A percentile compares a stretch with the other conserved stretches of the same genome.
phyloP scores from a whole-genome alignment of 2,888 invertebrate species.

The Artemia sinica region DNA sequence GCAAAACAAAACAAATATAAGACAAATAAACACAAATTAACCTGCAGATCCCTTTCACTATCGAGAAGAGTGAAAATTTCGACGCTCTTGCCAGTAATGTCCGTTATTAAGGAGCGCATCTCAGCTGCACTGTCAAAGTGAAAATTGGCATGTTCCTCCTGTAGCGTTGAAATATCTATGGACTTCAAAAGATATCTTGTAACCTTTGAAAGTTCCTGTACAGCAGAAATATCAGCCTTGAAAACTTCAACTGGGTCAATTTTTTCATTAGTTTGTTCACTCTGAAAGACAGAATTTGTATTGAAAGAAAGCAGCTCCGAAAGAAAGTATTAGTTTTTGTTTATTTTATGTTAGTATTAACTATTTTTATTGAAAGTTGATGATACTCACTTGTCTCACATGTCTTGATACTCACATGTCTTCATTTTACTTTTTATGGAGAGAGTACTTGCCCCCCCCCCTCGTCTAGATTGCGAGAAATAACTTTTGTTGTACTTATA shows the following conservation, averaged over 20 bases:
- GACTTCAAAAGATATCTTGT: not conserved
- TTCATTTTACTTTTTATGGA: no score
- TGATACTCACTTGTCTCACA: no score
- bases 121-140: not conserved
- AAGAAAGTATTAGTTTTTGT: no score
- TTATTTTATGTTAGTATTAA: no score
- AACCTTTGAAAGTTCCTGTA: not conserved
- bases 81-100: not conserved
- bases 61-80: not conserved
- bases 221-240: slow-evolving; percentile 2
- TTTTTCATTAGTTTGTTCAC: not conserved
- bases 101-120: not conserved
- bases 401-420: no score
- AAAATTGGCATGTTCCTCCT: not conserved
- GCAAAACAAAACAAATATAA: no score
- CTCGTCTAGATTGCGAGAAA: no score
- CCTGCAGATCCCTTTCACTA: not conserved
- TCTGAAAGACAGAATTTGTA: not conserved
- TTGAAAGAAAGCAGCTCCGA: no score
- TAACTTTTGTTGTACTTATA: no score
- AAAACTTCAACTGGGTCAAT: not conserved
- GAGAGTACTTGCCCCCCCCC: no score
- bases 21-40: no score
- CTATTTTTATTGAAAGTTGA: no score
- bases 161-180: not conserved